A percentile compares a stretch with the other conserved stretches of the same genome.
These are phyloP conservation scores for Gephyroberyx darwinii DNA, from an alignment of 2,797 vertebrate genomes.

Conservation along the genomic window DNA sequence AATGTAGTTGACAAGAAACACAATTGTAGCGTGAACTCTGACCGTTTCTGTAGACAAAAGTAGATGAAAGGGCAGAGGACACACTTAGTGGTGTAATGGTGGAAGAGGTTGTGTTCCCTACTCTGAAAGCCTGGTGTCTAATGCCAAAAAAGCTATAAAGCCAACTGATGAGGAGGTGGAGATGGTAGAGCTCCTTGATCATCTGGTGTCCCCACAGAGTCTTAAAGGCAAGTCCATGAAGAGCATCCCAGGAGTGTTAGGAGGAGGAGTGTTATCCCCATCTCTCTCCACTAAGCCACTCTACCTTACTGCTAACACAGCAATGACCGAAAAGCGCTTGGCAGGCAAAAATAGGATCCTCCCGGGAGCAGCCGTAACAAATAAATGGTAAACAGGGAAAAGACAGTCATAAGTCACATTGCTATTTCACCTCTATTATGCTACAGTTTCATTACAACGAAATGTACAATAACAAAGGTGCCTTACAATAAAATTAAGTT, in stretches of 20 bases:
- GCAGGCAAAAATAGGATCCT: constrained; percentile 54
- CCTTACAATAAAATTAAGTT: constrained; percentile 11
- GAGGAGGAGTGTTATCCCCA: constrained; percentile 17
- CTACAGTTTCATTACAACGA: constrained; percentile 27
- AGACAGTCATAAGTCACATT: constrained; percentile 46
- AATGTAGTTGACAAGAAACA: too few species aligned
- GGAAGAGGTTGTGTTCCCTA: background rate
- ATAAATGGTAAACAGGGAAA: constrained; percentile 44
- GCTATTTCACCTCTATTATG: constrained; percentile 27
- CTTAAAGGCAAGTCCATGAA: constrained; percentile 13
- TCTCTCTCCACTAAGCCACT: constrained; percentile 33
- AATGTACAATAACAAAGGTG: constrained; percentile 23
- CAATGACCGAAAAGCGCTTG: constrained; percentile 62
- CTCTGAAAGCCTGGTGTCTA: background rate
- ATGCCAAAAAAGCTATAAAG: background rate
- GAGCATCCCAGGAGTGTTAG: constrained; percentile 3
- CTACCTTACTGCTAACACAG: constrained; percentile 61
- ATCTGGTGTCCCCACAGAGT: constrained; percentile 30
- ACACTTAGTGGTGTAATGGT: background rate
- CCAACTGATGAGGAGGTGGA: background rate
- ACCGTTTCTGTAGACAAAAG: too few species aligned
- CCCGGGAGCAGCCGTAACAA: constrained; percentile 46
- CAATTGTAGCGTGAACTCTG: too few species aligned
- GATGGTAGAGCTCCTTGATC: constrained; percentile 10
- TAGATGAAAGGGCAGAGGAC: too few species aligned